Percentiles rank a stretch among this genome's conserved stretches.
Evolutionary conservation across 2,113 vertebrate species (phyloP).

Genomic region (Vombatus ursinus): DNA sequence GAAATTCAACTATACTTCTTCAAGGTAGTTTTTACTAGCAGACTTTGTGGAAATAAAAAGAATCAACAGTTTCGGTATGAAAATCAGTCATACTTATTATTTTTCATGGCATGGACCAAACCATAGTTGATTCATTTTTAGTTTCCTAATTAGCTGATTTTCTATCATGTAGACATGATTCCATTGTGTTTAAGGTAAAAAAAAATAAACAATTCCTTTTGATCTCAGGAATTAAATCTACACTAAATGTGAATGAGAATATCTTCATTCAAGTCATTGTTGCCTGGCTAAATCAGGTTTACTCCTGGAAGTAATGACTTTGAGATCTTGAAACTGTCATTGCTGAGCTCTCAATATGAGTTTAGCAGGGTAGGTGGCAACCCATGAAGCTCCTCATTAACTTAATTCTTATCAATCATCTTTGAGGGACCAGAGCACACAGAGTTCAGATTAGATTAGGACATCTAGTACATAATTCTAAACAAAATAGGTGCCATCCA

Average conservation of each 20-base stretch:
- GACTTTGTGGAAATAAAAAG: constrained; percentile 7
- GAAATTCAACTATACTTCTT: constrained; percentile 34
- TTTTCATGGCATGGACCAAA: neutral
- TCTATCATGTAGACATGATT: neutral
- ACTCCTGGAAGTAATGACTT: neutral
- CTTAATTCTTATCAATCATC: neutral
- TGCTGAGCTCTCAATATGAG: neutral
- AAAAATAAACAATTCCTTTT: neutral
- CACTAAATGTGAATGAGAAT: neutral
- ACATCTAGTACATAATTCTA: neutral
- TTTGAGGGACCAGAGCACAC: neutral
- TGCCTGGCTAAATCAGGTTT: neutral
- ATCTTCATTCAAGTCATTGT: neutral
- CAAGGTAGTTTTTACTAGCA: neutral
- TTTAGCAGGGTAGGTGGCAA: neutral
- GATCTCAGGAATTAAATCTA: neutral
- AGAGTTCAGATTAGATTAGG: neutral
- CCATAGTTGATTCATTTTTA: neutral
- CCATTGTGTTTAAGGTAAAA: neutral
- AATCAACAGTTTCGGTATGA: neutral
- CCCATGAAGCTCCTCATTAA: neutral
- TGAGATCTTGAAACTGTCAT: neutral
- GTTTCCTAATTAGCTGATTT: neutral
- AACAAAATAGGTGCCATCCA: neutral
- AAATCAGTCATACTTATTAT: neutral